Evolutionary conservation across 2,113 vertebrate species (phyloP).

Genomic region (Hassar affinis): DNA sequence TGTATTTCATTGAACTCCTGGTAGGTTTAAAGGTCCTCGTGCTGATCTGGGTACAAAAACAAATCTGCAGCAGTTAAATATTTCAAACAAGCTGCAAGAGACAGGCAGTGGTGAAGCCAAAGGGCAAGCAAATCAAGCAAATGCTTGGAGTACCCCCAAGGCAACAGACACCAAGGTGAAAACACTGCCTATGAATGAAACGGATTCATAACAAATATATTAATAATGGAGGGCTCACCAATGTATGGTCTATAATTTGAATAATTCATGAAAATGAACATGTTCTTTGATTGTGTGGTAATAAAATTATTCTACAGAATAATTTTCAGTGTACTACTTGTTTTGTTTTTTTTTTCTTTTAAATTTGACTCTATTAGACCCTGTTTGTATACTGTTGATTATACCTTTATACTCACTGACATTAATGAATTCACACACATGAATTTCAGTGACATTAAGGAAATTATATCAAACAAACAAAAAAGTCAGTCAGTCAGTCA

Average conservation of each 20-base stretch:
- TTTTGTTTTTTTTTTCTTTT: background rate
- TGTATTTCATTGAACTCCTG: background rate
- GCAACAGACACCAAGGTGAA: conserved; percentile 2
- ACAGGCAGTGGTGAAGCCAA: background rate
- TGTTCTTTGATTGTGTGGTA: background rate
- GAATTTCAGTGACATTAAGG: background rate
- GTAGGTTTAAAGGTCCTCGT: conserved; percentile 12
- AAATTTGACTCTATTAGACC: background rate
- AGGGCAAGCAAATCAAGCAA: conserved; percentile 24
- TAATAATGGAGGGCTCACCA: background rate
- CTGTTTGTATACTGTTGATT: background rate
- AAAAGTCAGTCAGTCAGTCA: too few species aligned
- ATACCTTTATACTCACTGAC: too few species aligned
- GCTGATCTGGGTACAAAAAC: conserved; percentile 21
- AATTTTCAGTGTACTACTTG: background rate
- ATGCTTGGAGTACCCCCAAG: conserved; percentile 2
- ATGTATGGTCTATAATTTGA: background rate
- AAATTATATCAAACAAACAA: background rate
- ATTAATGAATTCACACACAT: too few species aligned
- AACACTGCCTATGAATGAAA: background rate
- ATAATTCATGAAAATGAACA: background rate
- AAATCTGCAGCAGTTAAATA: conserved; percentile 42
- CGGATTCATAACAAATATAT: background rate
- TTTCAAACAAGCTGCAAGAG: conserved; percentile 36
- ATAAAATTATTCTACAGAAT: background rate